Evolutionary conservation across 2,797 vertebrate genomes (phyloP).

Genomic region (Alfaro cultratus): DNA sequence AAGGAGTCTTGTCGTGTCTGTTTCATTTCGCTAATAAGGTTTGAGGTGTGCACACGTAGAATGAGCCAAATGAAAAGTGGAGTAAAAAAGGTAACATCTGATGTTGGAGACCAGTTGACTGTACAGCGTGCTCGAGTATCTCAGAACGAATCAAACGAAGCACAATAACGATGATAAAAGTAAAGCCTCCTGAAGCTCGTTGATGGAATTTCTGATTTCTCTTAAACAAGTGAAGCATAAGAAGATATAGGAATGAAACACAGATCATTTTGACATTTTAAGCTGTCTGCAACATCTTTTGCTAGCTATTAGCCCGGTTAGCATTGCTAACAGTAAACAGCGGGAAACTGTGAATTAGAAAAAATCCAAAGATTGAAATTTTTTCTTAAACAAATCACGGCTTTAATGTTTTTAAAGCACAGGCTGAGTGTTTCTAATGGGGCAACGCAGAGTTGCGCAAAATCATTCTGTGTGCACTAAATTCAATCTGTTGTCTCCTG

Average conservation of each 20-base stretch:
- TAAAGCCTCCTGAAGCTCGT: neutral
- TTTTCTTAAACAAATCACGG: neutral
- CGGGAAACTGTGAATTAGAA: neutral
- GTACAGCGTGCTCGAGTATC: neutral
- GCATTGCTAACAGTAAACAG: neutral
- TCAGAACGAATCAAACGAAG: neutral
- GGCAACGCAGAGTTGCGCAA: neutral
- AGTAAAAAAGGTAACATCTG: neutral
- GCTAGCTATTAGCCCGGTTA: neutral
- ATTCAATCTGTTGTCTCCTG: neutral
- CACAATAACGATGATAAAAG: constrained; percentile 8
- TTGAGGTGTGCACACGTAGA: constrained; percentile 8
- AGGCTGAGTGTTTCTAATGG: neutral
- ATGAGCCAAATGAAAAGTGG: neutral
- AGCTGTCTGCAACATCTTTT: neutral
- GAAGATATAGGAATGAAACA: neutral
- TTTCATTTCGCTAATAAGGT: constrained; percentile 19
- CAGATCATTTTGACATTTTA: neutral
- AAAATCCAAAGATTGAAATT: neutral
- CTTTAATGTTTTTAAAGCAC: neutral
- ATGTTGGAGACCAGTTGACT: neutral
- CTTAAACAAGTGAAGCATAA: neutral
- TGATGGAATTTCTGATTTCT: neutral
- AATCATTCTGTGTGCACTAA: neutral
- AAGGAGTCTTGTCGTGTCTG: constrained; percentile 20